Evolutionary conservation across 2,113 vertebrate species (phyloP).

Genomic region (Vulpes vulpes): DNA sequence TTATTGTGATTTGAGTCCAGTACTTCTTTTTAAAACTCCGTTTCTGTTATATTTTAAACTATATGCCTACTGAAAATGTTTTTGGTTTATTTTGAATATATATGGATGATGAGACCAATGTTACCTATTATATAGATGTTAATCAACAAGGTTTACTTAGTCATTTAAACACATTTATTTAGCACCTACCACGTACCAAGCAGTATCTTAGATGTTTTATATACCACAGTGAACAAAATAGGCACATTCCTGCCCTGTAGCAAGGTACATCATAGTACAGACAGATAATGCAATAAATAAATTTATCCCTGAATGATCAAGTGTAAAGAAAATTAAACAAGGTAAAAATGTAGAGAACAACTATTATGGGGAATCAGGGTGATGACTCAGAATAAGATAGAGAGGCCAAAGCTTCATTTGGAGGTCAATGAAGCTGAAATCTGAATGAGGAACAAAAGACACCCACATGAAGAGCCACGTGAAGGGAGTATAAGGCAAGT

Average conservation of each 20-base stretch:
- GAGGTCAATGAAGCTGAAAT: neutral
- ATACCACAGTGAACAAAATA: neutral
- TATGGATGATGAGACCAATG: neutral
- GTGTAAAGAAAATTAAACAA: neutral
- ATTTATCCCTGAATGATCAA: neutral
- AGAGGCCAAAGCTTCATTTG: neutral
- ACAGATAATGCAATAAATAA: neutral
- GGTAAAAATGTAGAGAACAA: neutral
- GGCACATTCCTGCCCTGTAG: neutral
- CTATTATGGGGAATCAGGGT: neutral
- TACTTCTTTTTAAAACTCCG: neutral
- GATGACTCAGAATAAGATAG: neutral
- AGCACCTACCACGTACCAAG: neutral
- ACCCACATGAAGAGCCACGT: fast-evolving
- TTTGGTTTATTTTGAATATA: neutral
- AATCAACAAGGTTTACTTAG: neutral
- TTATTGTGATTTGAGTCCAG: neutral
- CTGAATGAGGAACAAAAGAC: neutral
- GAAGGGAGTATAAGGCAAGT: neutral
- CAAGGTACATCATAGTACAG: neutral
- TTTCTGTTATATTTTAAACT: slow-evolving; percentile 1
- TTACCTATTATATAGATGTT: neutral
- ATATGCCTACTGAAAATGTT: neutral
- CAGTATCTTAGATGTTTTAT: neutral
- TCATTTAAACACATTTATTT: neutral